Percentiles rank a stretch among this genome's conserved stretches.
phyloP scores from a whole-genome alignment of 1,140 invertebrate genomes.

The Matsumurasca onukii region DNA sequence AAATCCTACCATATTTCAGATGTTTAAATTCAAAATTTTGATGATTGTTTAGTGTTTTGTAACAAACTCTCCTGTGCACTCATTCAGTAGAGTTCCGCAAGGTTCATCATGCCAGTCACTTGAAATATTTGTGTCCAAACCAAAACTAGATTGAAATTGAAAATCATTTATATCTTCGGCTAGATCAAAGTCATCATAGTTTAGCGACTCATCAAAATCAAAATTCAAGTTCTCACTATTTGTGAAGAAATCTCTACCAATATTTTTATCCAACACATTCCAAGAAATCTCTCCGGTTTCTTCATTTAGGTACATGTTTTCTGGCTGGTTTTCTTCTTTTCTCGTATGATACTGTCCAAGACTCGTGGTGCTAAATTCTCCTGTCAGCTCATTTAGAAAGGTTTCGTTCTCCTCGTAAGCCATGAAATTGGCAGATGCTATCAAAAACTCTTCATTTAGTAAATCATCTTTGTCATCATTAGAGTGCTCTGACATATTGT shows the following conservation, averaged over 20 bases:
- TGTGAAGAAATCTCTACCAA: not conserved
- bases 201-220: constrained; percentile 12
- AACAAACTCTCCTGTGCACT: constrained; percentile 19
- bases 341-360: not conserved
- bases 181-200: constrained; percentile 15
- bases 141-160: not conserved
- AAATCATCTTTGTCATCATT: constrained; percentile 24
- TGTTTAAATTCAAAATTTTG: not conserved
- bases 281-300: constrained; percentile 16
- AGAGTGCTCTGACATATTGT: constrained; percentile 5
- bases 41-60: not conserved
- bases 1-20: too few species aligned
- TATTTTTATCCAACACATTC: not conserved
- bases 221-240: not conserved
- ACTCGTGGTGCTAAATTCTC: not conserved
- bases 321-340: not conserved
- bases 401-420: not conserved
- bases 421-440: constrained; percentile 5
- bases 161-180: not conserved
- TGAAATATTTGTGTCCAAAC: not conserved
- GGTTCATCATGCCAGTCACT: constrained; percentile 20
- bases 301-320: not conserved
- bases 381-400: constrained; percentile 24
- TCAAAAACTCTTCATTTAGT: constrained; percentile 9
- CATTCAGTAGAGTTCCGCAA: constrained; percentile 13